A percentile compares a stretch with the other conserved stretches of the same genome.
phyloP scores from a whole-genome alignment of 2,113 vertebrate species.

The Dromas ardeola region DNA sequence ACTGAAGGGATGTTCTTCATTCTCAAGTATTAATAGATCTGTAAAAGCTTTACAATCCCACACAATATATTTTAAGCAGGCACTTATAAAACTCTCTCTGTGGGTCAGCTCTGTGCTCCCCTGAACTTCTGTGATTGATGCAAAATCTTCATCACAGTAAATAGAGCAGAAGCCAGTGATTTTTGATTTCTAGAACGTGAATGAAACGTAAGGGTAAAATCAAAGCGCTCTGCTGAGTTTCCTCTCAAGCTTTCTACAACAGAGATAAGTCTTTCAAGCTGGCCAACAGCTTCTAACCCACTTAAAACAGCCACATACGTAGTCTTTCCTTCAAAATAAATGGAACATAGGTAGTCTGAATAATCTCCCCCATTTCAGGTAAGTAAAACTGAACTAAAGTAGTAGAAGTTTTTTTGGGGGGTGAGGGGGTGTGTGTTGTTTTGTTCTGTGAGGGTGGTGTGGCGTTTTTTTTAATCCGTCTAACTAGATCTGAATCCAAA shows the following conservation, averaged over 20 bases:
- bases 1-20: neutral
- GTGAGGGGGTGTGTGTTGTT: fast-evolving
- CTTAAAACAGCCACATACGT: neutral
- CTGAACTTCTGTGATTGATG: neutral
- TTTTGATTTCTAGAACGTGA: neutral
- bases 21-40: neutral
- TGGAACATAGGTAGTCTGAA: neutral
- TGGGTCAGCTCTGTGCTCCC: neutral
- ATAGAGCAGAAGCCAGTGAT: neutral
- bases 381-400: neutral
- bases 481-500: neutral
- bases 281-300: neutral
- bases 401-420: neutral
- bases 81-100: neutral
- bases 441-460: neutral
- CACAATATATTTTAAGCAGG: neutral
- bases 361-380: neutral
- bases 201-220: neutral
- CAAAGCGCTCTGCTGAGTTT: neutral
- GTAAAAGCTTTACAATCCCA: neutral
- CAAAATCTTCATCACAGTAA: neutral
- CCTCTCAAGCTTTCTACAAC: neutral
- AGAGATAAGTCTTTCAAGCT: neutral
- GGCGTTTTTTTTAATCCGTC: neutral
- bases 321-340: neutral